A percentile compares a stretch with the other conserved stretches of the same genome.
These are phyloP conservation scores for Zaprionus taronus DNA, from an alignment of 1,140 invertebrate genomes.

Conservation along the genomic window DNA sequence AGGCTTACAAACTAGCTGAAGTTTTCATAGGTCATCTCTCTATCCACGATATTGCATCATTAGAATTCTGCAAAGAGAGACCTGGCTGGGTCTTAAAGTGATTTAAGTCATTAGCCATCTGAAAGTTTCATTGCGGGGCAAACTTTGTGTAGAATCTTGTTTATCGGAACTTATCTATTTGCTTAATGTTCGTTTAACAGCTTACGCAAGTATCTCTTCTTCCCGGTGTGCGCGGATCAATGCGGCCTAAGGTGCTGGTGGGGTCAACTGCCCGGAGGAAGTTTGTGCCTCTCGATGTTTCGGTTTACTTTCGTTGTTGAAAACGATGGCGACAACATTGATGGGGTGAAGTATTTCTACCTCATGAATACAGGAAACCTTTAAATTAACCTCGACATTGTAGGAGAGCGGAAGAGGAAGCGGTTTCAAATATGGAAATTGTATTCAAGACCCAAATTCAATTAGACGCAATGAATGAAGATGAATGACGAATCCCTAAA, in stretches of 20 bases:
- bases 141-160: constrained; percentile 41
- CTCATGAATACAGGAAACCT: neutral
- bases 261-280: neutral
- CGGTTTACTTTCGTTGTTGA: neutral
- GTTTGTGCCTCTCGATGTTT: neutral
- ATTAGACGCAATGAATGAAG: constrained; percentile 18
- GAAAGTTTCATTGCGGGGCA: constrained; percentile 53
- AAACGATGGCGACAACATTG: neutral
- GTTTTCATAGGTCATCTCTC: neutral
- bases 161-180: constrained; percentile 51
- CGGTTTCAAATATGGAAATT: constrained; percentile 5
- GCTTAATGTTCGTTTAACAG: constrained; percentile 50
- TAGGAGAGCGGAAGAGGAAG: neutral
- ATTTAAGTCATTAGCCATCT: constrained; percentile 60
- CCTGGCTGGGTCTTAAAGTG: constrained; percentile 64
- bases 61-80: constrained; percentile 35
- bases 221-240: neutral
- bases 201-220: constrained; percentile 14
- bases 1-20: neutral
- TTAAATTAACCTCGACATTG: neutral
- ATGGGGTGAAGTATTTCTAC: neutral
- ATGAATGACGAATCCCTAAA: neutral
- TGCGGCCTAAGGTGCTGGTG: neutral
- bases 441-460: constrained; percentile 12
- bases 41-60: constrained; percentile 15